Percentiles rank a stretch among this genome's conserved stretches.
These are phyloP conservation scores for Sturnira hondurensis DNA, from an alignment of 2,113 vertebrate genomes.

Conservation along the genomic window DNA sequence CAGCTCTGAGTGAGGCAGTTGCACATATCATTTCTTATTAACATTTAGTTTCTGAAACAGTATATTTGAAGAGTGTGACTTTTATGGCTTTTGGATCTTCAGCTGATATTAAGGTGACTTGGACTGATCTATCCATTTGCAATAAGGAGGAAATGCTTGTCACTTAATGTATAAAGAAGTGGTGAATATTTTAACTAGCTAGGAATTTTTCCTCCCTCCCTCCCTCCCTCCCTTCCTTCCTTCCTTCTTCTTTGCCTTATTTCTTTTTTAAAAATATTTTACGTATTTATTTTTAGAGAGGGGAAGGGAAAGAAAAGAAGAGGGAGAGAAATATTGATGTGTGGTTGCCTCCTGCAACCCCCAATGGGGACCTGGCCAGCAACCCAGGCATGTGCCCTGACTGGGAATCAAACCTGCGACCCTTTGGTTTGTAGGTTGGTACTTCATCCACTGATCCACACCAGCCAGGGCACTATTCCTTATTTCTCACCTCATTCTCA, in stretches of 20 bases:
- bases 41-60: neutral
- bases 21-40: neutral
- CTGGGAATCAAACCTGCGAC: too few species aligned
- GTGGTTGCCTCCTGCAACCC: too few species aligned
- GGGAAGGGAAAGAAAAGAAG: too few species aligned
- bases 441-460: too few species aligned
- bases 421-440: too few species aligned
- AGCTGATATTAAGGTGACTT: neutral
- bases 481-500: neutral
- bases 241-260: neutral
- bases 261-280: too few species aligned
- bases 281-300: too few species aligned
- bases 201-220: neutral
- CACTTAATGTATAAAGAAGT: neutral
- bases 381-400: too few species aligned
- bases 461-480: too few species aligned
- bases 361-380: too few species aligned
- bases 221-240: fast-evolving
- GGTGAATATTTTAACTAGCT: neutral
- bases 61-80: neutral
- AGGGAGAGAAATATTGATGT: too few species aligned
- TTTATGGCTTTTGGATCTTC: neutral
- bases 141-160: neutral
- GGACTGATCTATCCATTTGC: neutral
- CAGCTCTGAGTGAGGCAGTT: neutral